Percentiles rank a stretch among this genome's conserved stretches.
These are phyloP conservation scores for Miltochrista miniata DNA, from an alignment of 2,888 invertebrate genomes.

Conservation along the genomic window DNA sequence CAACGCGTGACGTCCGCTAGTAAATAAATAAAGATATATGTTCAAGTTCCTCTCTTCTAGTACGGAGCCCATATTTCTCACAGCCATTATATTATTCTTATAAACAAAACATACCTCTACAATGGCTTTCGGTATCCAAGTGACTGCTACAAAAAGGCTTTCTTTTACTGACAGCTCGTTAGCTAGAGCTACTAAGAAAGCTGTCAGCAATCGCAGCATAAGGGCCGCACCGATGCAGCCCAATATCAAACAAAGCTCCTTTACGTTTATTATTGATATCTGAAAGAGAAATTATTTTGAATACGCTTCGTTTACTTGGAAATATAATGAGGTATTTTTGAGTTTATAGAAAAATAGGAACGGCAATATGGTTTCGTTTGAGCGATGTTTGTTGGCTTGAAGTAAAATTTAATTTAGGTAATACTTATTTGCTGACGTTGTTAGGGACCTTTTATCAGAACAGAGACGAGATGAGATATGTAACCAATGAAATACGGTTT, in stretches of 20 bases:
- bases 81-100: background rate
- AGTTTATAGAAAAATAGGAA: no score
- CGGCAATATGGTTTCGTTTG: no score
- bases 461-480: no score
- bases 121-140: constrained; percentile 79
- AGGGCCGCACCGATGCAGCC: constrained; percentile 66
- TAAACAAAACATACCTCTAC: constrained; percentile 62
- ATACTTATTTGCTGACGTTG: no score
- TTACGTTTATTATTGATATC: constrained; percentile 60
- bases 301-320: background rate
- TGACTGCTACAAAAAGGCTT: constrained; percentile 69
- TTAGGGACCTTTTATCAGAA: no score
- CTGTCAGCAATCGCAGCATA: constrained; percentile 63
- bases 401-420: no score
- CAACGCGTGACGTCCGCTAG: no score
- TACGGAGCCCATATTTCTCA: no score
- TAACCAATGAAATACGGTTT: no score
- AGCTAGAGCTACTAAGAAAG: constrained; percentile 67
- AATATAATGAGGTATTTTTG: background rate
- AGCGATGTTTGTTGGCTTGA: no score
- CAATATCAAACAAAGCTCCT: constrained; percentile 63
- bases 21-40: no score
- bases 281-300: constrained; percentile 30
- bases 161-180: constrained; percentile 68
- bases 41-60: no score